Percentiles rank a stretch among this genome's conserved stretches.
Conservation (phyloP, 2,888 invertebrate genomes). For the Unio pictorum region DNA sequence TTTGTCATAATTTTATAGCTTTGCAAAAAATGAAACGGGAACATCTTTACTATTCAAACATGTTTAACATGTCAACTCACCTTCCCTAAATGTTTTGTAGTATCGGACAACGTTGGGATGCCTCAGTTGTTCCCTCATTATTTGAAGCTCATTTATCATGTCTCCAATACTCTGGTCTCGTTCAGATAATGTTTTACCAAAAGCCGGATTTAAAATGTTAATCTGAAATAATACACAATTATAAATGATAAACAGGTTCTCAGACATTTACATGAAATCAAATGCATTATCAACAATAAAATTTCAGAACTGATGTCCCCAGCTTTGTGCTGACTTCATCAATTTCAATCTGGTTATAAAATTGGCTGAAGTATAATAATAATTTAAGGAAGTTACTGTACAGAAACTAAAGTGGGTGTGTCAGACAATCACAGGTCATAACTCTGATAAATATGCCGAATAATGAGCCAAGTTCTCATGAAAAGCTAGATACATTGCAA, state of each 20-base stretch:
- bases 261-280: not conserved
- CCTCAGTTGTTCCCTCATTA: conserved; percentile 71
- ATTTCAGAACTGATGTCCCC: not conserved
- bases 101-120: conserved; percentile 73
- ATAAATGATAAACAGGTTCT: conserved; percentile 3
- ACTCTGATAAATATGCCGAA: too few species aligned
- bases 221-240: conserved; percentile 45
- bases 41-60: too few species aligned
- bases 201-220: conserved; percentile 60
- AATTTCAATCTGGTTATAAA: too few species aligned
- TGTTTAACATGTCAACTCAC: conserved; percentile 40
- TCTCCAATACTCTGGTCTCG: conserved; percentile 71
- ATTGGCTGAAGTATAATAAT: too few species aligned
- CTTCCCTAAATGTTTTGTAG: conserved; percentile 71
- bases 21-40: too few species aligned
- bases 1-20: too few species aligned
- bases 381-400: too few species aligned
- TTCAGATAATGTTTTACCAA: conserved; percentile 63
- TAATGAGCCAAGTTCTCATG: too few species aligned
- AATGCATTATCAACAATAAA: not conserved
- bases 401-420: too few species aligned
- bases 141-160: conserved; percentile 72
- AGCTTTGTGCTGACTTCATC: not conserved
- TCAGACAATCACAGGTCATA: too few species aligned
- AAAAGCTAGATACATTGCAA: too few species aligned